Evolutionary conservation across 2,797 vertebrate species (phyloP), one percentile per base, ranked within the genome.

Genomic region (Apogon talboti): DNA sequence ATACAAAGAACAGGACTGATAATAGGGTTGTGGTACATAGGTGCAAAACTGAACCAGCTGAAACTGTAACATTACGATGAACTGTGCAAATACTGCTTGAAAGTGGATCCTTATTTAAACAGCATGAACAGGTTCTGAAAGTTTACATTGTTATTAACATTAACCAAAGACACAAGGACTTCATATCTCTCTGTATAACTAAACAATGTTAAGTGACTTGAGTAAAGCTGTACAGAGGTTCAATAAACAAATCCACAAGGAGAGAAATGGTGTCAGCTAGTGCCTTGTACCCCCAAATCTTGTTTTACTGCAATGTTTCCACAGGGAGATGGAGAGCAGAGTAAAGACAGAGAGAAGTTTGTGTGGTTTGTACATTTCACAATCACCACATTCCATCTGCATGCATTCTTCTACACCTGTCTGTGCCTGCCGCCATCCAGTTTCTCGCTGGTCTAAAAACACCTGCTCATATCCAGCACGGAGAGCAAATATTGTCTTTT

Each of bases 301-400:
- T 45, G 11, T 49, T 65, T 69, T 58, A 42, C 13, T 21, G 18
- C 42, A 19, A 19, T 21, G 47, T 42, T 63, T 57, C 42, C 30
- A 41, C 2, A 3, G 19, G 6, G 59, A 62, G 47, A 50, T 33
- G 58, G 19, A 68, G 45, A 11, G 7, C 57, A 14, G 46, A 9
- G 21, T 41, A 45, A 44, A 73, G 12, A 66, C 72, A 77, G 46
- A 76, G 57, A 67, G 53, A 65, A 68, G 72, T 73, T 65, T 72
- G 83, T 80, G 74, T 74, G 71, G 77, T 52, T 74, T 46, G 55
- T 62, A 24, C 12, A 66, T 92, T 92, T 88, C 88, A 86, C 86
- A 92, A 92, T 90, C 85, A 41, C 81, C 71, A 80, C 89, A 92
- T 93, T 93, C 91, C 91, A 91, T 86, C 89, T 76, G 66, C 58